Evolutionary conservation across 1,140 invertebrate genomes (phyloP), one percentile per base, ranked within the genome.

Genomic region (Heliconius himera): DNA sequence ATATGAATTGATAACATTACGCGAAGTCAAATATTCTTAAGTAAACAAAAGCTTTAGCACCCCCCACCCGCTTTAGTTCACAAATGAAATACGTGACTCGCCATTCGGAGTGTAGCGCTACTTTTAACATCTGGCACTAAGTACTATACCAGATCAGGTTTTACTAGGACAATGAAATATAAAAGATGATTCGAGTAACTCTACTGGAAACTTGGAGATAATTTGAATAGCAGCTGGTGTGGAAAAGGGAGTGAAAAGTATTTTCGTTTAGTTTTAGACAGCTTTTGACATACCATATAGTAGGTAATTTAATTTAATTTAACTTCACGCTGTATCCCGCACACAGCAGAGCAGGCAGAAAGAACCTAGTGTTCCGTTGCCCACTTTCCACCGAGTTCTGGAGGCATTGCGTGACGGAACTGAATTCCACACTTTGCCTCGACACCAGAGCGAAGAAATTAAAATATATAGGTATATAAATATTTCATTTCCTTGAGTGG

Each of bases 71-170:
- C 3, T 29, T 66, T 22, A 66, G 60, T 26, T 41, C 70, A 70
- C 81, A 87, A 87, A 87, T 87, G 77, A 87, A 87, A 83, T 84
- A 85, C 86, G 86, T 87, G 86, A 83, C 84, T 85, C 81, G 80
- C 76, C 54, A 77, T 16, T 29, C 29, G 26, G 49, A 33, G 56
- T 20, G 16, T 66, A 22, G 41, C 33, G 54, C 36, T 41, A 54
- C 46, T 74, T 74, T 56, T 29, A 60, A 51, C 70, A 36, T 72
- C 38, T 72, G 26, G 60, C 11, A 6, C 13, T 66, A 16, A 66
- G 60, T 66, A 16, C 60, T 66, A 29, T 4, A 66, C 60, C 26
- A 66, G 60, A 26, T 13, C 22, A 66, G 8, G 60, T 1, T n/a
- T 13, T 26, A 29, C 2, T 29, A 29, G 60, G n/a, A 16, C 60